Base-by-base conservation (phyloP, 1,140 invertebrate genomes). In the Diorhabda elongata region DNA sequence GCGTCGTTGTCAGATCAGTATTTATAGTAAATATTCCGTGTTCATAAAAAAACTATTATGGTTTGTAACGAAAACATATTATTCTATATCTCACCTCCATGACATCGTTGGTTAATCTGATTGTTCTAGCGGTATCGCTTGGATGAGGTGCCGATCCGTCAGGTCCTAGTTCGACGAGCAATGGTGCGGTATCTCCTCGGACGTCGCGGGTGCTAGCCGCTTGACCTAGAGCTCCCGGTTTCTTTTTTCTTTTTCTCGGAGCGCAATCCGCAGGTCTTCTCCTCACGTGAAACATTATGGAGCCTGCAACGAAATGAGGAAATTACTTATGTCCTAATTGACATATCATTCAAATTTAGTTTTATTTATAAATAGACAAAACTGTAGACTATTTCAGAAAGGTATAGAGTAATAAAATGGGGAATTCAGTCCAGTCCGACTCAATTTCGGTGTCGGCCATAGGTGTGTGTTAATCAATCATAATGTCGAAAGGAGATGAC, bases 281-380 rank as follows among this genome's bases (percentile, higher is more conserved):
- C 71, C 93, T 86, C 79, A 97, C 94, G 82, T 97, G 95, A 78
- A 97, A 97, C 92, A 96, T 96, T 76, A 97, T 93, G 64, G 93
- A 94, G 78, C 94, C 94, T 96, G 81, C 7, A 82, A 80, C 60
- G 75, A 68, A 79, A 72, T 60, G 26, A 7, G 26, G 44, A 26
- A n/a, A 61, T 11, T 41, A 5, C 26, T 26, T 26, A 26, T 26
- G 26, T 26, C 26, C 26, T 26, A 26, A 26, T 26, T 26, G 26
- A 26, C 26, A 26, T 26, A 26, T 26, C 26, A 26, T 26, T 26
- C 26, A 26, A 26, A 26, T 26, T 26, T 26, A 26, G 26, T 26
- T 26, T 26, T 26, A 26, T 26, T 26, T 26, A 26, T 26, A 26
- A 26, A 26, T 26, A 26, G 26, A 26, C 26, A 26, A 26, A 26